These are phyloP conservation scores for Delichon dasypus DNA, from an alignment of 2,797 vertebrate genomes.

Conservation along the genomic window DNA sequence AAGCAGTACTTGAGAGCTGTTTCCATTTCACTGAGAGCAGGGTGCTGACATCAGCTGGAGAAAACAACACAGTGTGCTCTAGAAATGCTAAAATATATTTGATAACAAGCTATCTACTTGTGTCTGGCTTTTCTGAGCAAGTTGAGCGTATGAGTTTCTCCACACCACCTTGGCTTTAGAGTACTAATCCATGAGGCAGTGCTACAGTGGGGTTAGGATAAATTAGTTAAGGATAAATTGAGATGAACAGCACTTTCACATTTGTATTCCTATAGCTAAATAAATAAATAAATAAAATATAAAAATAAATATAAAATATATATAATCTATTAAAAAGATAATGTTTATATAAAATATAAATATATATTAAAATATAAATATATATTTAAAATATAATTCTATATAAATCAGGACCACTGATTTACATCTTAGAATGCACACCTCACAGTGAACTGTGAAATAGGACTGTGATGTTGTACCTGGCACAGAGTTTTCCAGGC, in stretches of 20 bases:
- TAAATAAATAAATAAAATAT: neutral
- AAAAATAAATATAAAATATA: neutral
- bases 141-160: neutral
- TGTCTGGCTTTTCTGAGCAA: neutral
- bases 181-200: neutral
- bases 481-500: fast-evolving
- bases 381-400: neutral
- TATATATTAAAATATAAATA: neutral
- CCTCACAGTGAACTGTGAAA: neutral
- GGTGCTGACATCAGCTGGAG: neutral
- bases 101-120: neutral
- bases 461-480: neutral
- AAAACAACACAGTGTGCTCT: neutral
- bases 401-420: neutral
- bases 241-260: neutral
- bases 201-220: fast-evolving
- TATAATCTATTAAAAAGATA: too few relatives aligned
- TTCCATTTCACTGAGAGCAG: neutral
- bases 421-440: neutral
- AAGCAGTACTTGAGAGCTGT: neutral
- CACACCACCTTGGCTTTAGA: neutral
- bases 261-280: neutral
- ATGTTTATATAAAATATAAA: neutral
- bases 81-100: neutral
- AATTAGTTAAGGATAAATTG: neutral